Percentiles rank a stretch among this genome's conserved stretches.
phyloP scores from a whole-genome alignment of 2,888 invertebrate species.

The Lathronympha strigana region DNA sequence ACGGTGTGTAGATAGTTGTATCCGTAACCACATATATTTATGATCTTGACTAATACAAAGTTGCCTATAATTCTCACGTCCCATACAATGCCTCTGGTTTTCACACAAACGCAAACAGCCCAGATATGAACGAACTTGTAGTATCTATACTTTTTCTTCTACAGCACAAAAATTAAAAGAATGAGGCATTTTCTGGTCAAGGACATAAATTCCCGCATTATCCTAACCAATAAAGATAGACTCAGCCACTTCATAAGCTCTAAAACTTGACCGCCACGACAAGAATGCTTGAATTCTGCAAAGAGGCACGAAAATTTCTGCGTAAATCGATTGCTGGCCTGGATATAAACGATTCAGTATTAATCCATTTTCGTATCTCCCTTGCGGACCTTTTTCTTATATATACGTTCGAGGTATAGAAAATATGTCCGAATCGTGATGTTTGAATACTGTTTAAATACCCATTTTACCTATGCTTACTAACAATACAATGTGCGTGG shows the following conservation, averaged over 20 bases:
- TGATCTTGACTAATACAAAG: too few relatives aligned
- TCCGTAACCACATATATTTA: too few relatives aligned
- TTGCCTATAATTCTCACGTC: too few relatives aligned
- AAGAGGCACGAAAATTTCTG: conserved; percentile 11
- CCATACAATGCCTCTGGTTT: too few relatives aligned
- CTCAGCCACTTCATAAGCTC: conserved; percentile 1
- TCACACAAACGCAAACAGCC: too few relatives aligned
- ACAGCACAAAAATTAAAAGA: neutral
- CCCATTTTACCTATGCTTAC: too few relatives aligned
- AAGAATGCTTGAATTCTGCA: conserved; percentile 6
- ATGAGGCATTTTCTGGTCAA: neutral
- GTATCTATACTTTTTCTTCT: neutral
- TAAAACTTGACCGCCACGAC: conserved; percentile 11
- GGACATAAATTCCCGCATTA: neutral
- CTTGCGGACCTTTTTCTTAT: neutral
- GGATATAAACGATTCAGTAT: conserved; percentile 14
- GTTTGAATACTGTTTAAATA: too few relatives aligned
- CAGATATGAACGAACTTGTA: neutral
- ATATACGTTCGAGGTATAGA: too few relatives aligned
- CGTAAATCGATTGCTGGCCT: conserved; percentile 1
- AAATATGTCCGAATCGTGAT: too few relatives aligned
- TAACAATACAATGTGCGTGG: too few relatives aligned
- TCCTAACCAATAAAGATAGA: neutral
- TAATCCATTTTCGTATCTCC: conserved; percentile 15
- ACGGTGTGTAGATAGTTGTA: too few relatives aligned